A percentile compares a stretch with the other conserved stretches of the same genome.
These are phyloP conservation scores for Thymallus thymallus DNA, from an alignment of 2,113 vertebrate species.

Conservation along the genomic window DNA sequence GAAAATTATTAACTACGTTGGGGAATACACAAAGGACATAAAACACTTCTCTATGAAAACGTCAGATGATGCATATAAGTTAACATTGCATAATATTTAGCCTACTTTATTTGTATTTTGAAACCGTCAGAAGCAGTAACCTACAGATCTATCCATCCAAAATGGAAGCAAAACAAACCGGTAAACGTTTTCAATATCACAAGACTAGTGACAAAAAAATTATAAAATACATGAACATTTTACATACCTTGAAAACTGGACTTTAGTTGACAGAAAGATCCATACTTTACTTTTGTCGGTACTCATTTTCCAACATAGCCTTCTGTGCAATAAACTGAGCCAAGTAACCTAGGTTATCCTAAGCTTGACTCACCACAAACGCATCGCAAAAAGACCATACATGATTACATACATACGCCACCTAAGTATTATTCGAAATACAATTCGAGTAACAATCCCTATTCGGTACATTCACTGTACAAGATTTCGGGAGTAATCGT, in stretches of 20 bases:
- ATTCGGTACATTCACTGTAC: background rate
- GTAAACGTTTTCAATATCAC: background rate
- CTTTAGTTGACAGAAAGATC: constrained; percentile 39
- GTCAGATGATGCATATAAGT: constrained; percentile 21
- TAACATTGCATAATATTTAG: too few relatives aligned
- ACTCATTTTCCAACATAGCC: constrained; percentile 34
- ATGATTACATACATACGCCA: constrained; percentile 58
- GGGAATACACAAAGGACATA: background rate
- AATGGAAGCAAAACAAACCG: constrained; percentile 6
- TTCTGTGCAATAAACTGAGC: constrained; percentile 22
- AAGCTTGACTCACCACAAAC: constrained; percentile 18
- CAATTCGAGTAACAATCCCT: background rate
- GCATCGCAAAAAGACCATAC: constrained; percentile 19
- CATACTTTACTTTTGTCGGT: constrained; percentile 33
- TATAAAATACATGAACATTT: constrained; percentile 31
- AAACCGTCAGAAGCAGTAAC: too few relatives aligned
- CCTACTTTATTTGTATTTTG: too few relatives aligned
- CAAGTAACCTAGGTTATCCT: constrained; percentile 6
- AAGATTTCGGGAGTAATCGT: background rate
- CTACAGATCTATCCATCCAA: constrained; percentile 30
- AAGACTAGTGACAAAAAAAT: constrained; percentile 21
- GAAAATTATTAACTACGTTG: constrained; percentile 5
- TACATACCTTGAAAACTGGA: constrained; percentile 61
- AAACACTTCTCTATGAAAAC: constrained; percentile 1
- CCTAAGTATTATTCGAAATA: background rate